Conservation (phyloP, 2,888 invertebrate species). For the Polymixis lichenea region DNA sequence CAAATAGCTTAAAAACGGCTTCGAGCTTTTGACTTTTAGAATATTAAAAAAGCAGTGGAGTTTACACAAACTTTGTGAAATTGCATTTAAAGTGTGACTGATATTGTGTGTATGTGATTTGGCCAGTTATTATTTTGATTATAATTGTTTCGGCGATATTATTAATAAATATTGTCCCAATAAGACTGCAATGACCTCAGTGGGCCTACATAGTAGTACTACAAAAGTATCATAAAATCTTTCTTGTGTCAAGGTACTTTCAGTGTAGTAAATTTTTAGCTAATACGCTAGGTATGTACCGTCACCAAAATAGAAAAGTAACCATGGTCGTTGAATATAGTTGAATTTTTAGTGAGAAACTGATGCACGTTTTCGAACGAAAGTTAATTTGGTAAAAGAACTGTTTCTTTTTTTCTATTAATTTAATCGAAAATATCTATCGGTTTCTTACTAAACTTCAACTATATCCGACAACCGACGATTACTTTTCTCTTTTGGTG, state of each 20-base stretch:
- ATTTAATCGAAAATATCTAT: no score
- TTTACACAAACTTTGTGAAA: conserved; percentile 69
- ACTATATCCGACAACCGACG: no score
- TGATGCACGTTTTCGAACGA: no score
- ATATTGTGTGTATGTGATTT: conserved; percentile 70
- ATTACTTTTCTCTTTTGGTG: no score
- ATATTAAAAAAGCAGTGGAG: conserved; percentile 31
- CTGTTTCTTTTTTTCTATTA: no score
- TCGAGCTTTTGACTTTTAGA: conserved; percentile 16
- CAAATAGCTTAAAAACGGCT: conserved; percentile 21
- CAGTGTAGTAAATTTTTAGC: conserved; percentile 33
- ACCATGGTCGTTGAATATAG: no score
- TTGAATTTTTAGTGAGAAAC: no score
- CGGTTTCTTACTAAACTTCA: no score
- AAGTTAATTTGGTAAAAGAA: no score
- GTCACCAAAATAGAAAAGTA: no score
- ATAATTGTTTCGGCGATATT: conserved; percentile 59
- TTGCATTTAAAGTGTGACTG: conserved; percentile 76
- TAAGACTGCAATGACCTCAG: conserved; percentile 44
- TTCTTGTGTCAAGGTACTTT: conserved; percentile 10
- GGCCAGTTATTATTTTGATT: conserved; percentile 68
- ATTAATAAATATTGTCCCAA: conserved; percentile 43
- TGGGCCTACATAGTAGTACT: conserved; percentile 20
- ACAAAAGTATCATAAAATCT: conserved; percentile 30
- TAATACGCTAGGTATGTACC: conserved; percentile 25